A percentile compares a stretch with the other conserved stretches of the same genome.
Conservation (phyloP, 2,888 invertebrate genomes). For the Philopedon plagiatum region DNA sequence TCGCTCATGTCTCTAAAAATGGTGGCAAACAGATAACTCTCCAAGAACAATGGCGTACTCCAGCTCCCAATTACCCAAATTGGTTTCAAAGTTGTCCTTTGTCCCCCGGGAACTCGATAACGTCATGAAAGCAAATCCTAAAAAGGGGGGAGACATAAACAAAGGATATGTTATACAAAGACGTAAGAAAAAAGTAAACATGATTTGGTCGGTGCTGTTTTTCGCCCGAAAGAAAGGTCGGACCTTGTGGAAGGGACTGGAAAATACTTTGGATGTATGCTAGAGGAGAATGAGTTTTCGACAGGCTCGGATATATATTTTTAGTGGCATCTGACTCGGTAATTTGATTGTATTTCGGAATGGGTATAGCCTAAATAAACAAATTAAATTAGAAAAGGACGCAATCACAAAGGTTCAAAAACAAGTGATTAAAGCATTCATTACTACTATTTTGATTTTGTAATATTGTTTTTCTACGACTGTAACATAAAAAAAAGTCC, state of each 20-base stretch:
- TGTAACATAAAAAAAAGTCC: no score
- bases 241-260: not conserved
- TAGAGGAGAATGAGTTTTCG: not conserved
- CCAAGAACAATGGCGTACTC: not conserved
- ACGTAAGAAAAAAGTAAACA: constrained; percentile 23
- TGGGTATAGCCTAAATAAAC: not conserved
- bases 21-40: not conserved
- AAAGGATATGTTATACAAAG: constrained; percentile 22
- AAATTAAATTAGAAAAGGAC: not conserved
- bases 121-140: constrained; percentile 19
- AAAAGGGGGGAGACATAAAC: constrained; percentile 23
- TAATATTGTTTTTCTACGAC: no score
- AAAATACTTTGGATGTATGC: no score
- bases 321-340: not conserved
- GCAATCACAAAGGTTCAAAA: no score
- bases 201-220: constrained; percentile 22
- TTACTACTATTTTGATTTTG: no score
- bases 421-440: no score
- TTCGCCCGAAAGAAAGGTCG: not conserved
- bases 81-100: constrained; percentile 15
- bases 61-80: constrained; percentile 9
- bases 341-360: not conserved
- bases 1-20: no score
- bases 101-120: not conserved
- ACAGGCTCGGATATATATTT: not conserved